Evolutionary conservation across 2,113 vertebrate species (phyloP), one percentile per base, ranked within the genome.

Genomic region (Myanophis thanlyinensis): DNA sequence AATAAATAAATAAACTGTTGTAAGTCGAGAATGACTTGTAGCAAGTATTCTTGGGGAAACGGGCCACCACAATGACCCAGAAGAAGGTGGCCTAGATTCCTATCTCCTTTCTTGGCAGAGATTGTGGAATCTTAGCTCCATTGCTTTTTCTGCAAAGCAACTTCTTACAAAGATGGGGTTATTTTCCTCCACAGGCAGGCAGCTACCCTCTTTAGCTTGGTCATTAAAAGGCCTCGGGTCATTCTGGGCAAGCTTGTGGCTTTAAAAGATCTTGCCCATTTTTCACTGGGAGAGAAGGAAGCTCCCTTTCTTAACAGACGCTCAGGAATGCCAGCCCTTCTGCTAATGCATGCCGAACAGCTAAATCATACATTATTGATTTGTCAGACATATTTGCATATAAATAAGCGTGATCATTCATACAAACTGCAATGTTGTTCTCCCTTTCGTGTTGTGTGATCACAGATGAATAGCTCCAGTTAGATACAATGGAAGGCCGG

Each of bases 361-460:
- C 97, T 98, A 98, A 98, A 97, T 98, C 97, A 98, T 98, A 98
- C 97, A 98, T 98, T 98, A 98, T 98, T 98, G 98, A 98, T 98
- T 98, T 98, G 98, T 98, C 98, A 98, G 97, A 97, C 40, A 0
- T 98, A 98, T 98, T 98, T 98, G 98, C 98, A 98, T 98, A 98
- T 98, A 98, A 98, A 98, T 98, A 98, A 98, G 98, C 95, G 94
- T 98, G 97, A 98, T 98, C 98, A 98, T 97, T 98, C 98, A 98
- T 96, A 96, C 97, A 96, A 97, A 97, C 97, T 95, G 92, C 91
- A 97, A 95, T 91, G 94, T 97, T 97, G 89, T 97, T 97, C 97
- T 97, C 97, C 97, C 97, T 97, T 98, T 98, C 96, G 97, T 94
- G 93, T 98, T 97, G 95, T 97, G 95, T 97, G 97, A 98, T 97